Percentiles rank a stretch among this genome's conserved stretches.
Conservation (phyloP, 2,113 vertebrate species). For the Petroica traversi region DNA sequence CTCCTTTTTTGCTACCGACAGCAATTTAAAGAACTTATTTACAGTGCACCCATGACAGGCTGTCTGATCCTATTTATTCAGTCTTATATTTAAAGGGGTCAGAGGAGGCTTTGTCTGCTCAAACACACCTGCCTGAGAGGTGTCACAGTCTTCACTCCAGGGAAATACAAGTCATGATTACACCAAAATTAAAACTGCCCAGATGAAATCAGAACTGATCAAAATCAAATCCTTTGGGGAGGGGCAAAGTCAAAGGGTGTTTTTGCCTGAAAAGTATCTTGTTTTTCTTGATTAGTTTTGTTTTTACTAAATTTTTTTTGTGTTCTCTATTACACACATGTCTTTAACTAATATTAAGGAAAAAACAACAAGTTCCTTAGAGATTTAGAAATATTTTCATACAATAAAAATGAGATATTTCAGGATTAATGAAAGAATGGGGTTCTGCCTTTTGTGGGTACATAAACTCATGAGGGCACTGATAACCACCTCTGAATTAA, state of each 20-base stretch:
- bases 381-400: not conserved
- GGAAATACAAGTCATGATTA: not conserved
- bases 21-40: conserved; percentile 41
- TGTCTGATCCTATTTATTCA: conserved; percentile 61
- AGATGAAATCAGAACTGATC: not conserved
- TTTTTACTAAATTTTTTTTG: not conserved
- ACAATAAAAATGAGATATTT: not conserved
- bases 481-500: not conserved
- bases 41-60: not conserved
- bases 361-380: not conserved
- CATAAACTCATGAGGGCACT: not conserved
- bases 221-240: not conserved
- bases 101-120: conserved; percentile 17
- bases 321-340: not conserved
- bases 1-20: not conserved
- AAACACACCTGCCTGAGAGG: not conserved
- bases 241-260: not conserved
- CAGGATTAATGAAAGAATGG: not conserved
- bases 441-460: not conserved
- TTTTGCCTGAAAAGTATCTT: not conserved
- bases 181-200: not conserved
- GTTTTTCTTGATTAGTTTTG: not conserved
- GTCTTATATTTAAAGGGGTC: conserved; percentile 17
- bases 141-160: conserved; percentile 17
- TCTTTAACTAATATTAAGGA: not conserved